These are phyloP conservation scores for Sebastes aleutianus DNA, from an alignment of 2,797 vertebrate species.

Conservation along the genomic window DNA sequence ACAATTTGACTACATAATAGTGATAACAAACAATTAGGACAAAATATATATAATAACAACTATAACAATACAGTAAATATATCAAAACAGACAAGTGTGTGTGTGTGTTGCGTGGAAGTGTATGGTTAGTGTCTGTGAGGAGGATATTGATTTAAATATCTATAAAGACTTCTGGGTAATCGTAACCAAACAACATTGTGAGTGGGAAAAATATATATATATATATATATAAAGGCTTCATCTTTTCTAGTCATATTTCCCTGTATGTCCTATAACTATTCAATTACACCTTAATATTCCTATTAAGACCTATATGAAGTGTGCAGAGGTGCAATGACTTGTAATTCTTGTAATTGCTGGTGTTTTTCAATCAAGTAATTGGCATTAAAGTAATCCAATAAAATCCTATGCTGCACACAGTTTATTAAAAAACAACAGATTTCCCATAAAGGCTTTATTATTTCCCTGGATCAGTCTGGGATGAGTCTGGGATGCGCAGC, in stretches of 20 bases:
- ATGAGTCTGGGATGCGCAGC: constrained; percentile 14
- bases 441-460: background rate
- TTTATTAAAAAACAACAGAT: background rate
- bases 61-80: no score
- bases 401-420: background rate
- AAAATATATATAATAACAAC: no score
- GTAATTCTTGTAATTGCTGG: background rate
- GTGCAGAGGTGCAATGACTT: background rate
- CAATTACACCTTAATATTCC: background rate
- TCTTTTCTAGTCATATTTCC: background rate
- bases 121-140: no score
- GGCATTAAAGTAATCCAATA: background rate
- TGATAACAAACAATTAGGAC: no score
- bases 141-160: no score
- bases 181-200: no score
- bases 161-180: no score
- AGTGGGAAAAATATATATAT: no score
- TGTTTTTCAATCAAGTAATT: background rate
- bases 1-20: no score
- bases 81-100: no score
- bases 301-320: no score
- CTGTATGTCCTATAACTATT: background rate
- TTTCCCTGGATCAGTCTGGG: background rate
- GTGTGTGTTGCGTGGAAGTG: no score
- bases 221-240: background rate